Base-by-base conservation (phyloP, 1,140 invertebrate genomes). In the Pectinophora gossypiella region DNA sequence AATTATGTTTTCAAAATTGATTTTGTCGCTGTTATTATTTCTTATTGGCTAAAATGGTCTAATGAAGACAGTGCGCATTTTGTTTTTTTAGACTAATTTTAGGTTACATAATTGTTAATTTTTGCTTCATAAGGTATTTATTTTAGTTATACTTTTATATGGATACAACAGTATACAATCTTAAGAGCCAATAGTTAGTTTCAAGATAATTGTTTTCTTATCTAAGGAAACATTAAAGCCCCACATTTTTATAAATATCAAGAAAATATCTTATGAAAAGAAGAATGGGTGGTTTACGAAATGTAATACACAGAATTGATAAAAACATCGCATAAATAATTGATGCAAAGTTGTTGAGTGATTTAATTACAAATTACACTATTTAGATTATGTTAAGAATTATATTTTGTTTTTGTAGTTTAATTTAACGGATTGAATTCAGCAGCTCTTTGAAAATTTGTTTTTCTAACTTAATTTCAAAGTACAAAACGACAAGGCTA, bases 111-210 rank as follows among this genome's bases (percentile, higher is more conserved):
- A 27, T 40, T 40, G 36, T 40, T 40, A 40, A 40, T 40, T 69
- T 72, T 81, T 63, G 69, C 75, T 79, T 78, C 59, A 72, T 85
- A 86, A 86, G 83, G 75, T 87, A 87, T 87, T 87, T 87, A 87
- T 87, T 87, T 87, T 87, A 87, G 84, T 83, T 82, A 70, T 80
- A 70, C 78, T 75, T 76, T 79, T 74, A 71, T 75, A 76, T 80
- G 83, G 83, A 87, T 87, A 87, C 84, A 79, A 61, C 72, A 81
- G 84, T 87, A 87, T 87, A 85, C 84, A 87, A 83, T 58, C 56
- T 6, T 40, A 40, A 40, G n/a, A 7, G 7, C 36, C 36, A 3
- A 32, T 9, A 23, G n/a, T n/a, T 23, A 23, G 4, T 23, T 23
- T 23, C 22, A 5, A 2, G n/a, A 32, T 32, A 32, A 32, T 32